These are phyloP conservation scores for Lepetodrilus schrolli DNA, from an alignment of 2,888 invertebrate species.

Conservation along the genomic window DNA sequence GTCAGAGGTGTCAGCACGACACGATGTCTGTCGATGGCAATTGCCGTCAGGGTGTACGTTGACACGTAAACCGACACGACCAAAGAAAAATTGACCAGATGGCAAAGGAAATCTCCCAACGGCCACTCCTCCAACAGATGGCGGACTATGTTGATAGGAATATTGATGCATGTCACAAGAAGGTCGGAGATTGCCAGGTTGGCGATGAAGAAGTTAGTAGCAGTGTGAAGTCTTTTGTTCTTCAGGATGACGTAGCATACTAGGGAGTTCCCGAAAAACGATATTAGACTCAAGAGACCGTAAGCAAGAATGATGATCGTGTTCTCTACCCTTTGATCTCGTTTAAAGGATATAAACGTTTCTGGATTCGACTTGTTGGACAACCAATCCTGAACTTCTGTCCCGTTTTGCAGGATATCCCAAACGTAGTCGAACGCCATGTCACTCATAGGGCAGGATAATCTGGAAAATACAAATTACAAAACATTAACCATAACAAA, in stretches of 20 bases:
- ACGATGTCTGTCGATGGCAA: conserved; percentile 75
- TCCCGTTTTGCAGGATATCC: not conserved
- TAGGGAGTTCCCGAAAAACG: conserved; percentile 66
- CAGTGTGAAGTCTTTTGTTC: conserved; percentile 69
- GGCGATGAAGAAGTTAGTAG: conserved; percentile 71
- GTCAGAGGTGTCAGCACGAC: conserved; percentile 76
- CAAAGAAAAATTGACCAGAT: conserved; percentile 75
- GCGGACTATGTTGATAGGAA: conserved; percentile 76
- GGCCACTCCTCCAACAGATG: conserved; percentile 76
- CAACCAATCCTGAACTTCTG: not conserved
- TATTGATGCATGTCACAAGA: conserved; percentile 72
- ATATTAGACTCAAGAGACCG: conserved; percentile 55
- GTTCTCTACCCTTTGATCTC: conserved; percentile 15
- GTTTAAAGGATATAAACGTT: not conserved
- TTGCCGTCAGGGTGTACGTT: conserved; percentile 76
- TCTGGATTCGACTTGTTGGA: not conserved
- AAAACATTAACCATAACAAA: too few relatives aligned
- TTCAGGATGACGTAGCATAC: conserved; percentile 69
- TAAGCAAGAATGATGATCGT: conserved; percentile 53
- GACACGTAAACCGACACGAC: conserved; percentile 76
- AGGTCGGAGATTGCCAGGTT: conserved; percentile 70
- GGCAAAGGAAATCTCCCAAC: conserved; percentile 76
- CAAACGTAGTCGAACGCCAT: not conserved
- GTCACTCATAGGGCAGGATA: too few relatives aligned
- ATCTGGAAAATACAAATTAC: too few relatives aligned